Conservation (phyloP, 2,797 vertebrate genomes). For the Protonibea diacanthus region DNA sequence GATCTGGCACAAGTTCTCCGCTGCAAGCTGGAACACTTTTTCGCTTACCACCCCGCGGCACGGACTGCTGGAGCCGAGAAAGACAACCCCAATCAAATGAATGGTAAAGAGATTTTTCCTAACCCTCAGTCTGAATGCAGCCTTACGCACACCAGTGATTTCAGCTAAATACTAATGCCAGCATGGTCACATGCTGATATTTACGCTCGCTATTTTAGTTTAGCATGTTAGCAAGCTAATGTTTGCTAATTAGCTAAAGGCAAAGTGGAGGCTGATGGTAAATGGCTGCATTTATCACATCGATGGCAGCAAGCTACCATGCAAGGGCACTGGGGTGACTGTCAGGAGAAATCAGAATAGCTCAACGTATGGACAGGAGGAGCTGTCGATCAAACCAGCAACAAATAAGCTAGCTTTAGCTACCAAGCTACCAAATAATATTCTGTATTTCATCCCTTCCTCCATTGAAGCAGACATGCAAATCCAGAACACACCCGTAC, state of each 20-base stretch:
- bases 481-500: background rate
- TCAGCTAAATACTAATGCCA: background rate
- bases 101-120: too few relatives aligned
- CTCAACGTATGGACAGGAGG: background rate
- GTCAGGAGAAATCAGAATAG: background rate
- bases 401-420: background rate
- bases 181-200: background rate
- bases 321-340: background rate
- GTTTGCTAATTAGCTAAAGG: background rate
- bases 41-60: too few relatives aligned
- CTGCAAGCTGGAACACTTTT: too few relatives aligned
- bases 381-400: background rate
- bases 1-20: too few relatives aligned
- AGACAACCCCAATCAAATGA: too few relatives aligned
- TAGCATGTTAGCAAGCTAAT: background rate
- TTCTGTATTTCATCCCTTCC: background rate
- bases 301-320: background rate
- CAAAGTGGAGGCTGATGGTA: background rate
- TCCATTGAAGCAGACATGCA: background rate
- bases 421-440: background rate
- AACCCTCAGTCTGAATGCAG: too few relatives aligned
- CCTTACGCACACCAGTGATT: too few relatives aligned
- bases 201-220: too few relatives aligned
- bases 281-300: background rate
- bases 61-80: too few relatives aligned